phyloP scores from a whole-genome alignment of 2,888 invertebrate genomes.

The Smittia sp. region DNA sequence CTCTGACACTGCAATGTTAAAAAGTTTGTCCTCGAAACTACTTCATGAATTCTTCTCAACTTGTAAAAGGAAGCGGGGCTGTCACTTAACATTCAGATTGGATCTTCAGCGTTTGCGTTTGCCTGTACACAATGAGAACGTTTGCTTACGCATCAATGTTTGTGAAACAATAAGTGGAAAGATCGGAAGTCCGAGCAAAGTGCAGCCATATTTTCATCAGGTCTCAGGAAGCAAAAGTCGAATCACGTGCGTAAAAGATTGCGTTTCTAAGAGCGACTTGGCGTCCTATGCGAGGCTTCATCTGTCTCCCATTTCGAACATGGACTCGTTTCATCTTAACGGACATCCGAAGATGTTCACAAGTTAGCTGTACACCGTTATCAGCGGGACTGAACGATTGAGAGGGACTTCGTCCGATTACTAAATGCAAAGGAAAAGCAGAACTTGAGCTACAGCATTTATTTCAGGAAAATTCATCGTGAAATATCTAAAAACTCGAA shows the following conservation, averaged over 20 bases:
- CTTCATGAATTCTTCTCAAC: neutral
- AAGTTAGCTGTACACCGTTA: neutral
- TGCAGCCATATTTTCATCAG: neutral
- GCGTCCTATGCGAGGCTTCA: too few relatives aligned
- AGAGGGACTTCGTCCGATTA: too few relatives aligned
- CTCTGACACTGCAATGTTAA: neutral
- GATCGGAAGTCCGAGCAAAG: conserved; percentile 3
- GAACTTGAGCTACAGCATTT: neutral
- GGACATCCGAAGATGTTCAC: neutral
- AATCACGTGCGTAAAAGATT: conserved; percentile 11
- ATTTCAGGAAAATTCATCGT: too few relatives aligned
- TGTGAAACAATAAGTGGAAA: conserved; percentile 22
- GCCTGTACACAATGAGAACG: conserved; percentile 2
- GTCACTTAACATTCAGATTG: conserved; percentile 40
- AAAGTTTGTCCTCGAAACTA: neutral
- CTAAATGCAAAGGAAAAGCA: too few relatives aligned
- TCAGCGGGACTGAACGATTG: too few relatives aligned
- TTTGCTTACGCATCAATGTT: conserved; percentile 44
- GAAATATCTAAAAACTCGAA: too few relatives aligned
- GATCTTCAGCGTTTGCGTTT: conserved; percentile 20
- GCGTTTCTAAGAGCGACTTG: neutral
- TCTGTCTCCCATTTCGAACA: too few relatives aligned
- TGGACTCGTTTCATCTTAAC: neutral
- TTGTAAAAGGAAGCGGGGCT: neutral
- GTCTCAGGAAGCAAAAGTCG: conserved; percentile 1